These are phyloP conservation scores for Syngnathus typhle DNA, from an alignment of 2,113 vertebrate species.

Conservation along the genomic window DNA sequence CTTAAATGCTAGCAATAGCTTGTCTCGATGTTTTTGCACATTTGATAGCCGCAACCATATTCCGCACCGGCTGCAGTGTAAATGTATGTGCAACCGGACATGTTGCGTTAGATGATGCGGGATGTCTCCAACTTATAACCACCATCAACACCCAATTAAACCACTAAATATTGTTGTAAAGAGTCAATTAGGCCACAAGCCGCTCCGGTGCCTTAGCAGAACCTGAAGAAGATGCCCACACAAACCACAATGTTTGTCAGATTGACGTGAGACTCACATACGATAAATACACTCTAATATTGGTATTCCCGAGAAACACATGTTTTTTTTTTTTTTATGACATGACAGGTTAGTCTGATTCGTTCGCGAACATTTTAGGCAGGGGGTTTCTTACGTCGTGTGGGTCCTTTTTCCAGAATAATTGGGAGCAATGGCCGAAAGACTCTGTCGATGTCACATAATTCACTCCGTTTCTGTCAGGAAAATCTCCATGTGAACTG, in stretches of 20 bases:
- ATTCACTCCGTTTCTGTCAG: slow-evolving; percentile 66
- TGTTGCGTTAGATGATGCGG: background rate
- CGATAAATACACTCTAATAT: background rate
- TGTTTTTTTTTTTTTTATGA: background rate
- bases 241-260: background rate
- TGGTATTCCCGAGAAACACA: background rate
- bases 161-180: slow-evolving; percentile 17
- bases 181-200: slow-evolving; percentile 50
- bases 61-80: background rate
- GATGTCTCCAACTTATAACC: background rate
- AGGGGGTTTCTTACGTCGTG: slow-evolving; percentile 65
- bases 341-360: background rate
- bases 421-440: slow-evolving; percentile 67
- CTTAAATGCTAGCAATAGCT: slow-evolving; percentile 1
- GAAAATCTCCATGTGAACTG: slow-evolving; percentile 65
- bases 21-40: background rate
- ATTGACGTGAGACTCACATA: background rate
- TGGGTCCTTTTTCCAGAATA: slow-evolving; percentile 71
- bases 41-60: background rate
- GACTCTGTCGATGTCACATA: slow-evolving; percentile 66
- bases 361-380: slow-evolving; percentile 26
- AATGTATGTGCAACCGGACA: background rate
- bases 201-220: slow-evolving; percentile 34
- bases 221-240: slow-evolving; percentile 21
- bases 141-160: background rate